phyloP scores from a whole-genome alignment of 2,797 vertebrate species.

The Eulemur coronatus region DNA sequence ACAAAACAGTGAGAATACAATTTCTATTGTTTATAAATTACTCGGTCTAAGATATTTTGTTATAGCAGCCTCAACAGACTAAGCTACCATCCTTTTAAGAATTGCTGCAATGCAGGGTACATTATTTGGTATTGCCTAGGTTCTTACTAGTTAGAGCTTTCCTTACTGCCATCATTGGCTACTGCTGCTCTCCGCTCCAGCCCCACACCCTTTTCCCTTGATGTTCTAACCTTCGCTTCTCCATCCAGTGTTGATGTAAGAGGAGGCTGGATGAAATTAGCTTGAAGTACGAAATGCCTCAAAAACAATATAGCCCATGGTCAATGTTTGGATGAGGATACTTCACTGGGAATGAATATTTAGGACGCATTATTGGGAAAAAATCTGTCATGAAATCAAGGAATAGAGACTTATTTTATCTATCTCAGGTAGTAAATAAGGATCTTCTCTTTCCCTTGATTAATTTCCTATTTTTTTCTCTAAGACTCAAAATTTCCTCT shows the following conservation, averaged over 20 bases:
- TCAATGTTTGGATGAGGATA: not conserved
- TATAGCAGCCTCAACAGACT: not conserved
- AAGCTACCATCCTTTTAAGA: not conserved
- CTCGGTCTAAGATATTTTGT: not conserved
- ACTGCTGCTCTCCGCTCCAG: not conserved
- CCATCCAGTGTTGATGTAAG: not conserved
- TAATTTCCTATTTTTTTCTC: not conserved
- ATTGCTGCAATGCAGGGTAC: not conserved
- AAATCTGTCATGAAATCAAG: not conserved
- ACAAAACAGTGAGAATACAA: too few species aligned
- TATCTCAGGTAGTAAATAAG: not conserved
- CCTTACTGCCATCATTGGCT: not conserved
- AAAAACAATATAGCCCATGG: not conserved
- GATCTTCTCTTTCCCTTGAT: not conserved
- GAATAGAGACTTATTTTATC: not conserved
- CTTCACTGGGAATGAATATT: not conserved
- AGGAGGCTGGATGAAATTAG: not conserved
- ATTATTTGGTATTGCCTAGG: not conserved
- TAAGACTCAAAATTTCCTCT: not conserved
- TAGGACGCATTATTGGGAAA: not conserved
- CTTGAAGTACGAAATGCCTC: not conserved
- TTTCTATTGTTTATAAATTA: too few species aligned
- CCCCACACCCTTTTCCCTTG: not conserved
- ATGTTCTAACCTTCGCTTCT: not conserved
- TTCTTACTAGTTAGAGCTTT: not conserved